phyloP scores from a whole-genome alignment of 1,140 invertebrate species.

The Diuraphis noxia region DNA sequence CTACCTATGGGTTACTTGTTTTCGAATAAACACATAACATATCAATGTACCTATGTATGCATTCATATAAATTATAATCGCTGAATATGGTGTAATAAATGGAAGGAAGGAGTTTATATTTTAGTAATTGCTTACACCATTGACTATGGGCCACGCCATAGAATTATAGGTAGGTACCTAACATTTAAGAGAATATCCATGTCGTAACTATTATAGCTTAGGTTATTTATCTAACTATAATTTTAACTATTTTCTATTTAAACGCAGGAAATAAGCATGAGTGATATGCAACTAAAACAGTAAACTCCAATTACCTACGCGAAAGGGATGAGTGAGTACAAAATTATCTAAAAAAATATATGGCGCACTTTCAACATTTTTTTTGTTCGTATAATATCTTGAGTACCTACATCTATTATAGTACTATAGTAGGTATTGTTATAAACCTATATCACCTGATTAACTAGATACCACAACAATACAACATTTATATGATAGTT shows the following conservation, averaged over 20 bases:
- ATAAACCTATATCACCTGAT: no score
- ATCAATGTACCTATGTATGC: no score
- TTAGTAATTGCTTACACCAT: not conserved
- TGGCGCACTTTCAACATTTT: not conserved
- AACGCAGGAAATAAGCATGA: not conserved
- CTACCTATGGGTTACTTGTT: not conserved
- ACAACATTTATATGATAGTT: no score
- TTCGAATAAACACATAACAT: not conserved
- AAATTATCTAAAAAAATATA: not conserved
- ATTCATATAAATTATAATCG: not conserved
- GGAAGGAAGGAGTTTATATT: not conserved
- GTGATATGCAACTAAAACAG: not conserved
- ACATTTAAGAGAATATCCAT: not conserved
- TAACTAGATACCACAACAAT: no score
- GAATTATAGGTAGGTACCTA: not conserved
- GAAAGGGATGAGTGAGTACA: not conserved
- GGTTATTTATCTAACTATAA: not conserved
- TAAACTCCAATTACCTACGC: not conserved
- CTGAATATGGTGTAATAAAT: not conserved
- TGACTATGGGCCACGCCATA: not conserved
- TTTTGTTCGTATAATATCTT: not conserved
- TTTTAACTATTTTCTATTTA: constrained; percentile 12
- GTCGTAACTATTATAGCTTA: not conserved
- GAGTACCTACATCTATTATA: not conserved
- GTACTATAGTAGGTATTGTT: not conserved